Conservation (phyloP, 2,888 invertebrate species). For the Frankliniella intonsa region DNA sequence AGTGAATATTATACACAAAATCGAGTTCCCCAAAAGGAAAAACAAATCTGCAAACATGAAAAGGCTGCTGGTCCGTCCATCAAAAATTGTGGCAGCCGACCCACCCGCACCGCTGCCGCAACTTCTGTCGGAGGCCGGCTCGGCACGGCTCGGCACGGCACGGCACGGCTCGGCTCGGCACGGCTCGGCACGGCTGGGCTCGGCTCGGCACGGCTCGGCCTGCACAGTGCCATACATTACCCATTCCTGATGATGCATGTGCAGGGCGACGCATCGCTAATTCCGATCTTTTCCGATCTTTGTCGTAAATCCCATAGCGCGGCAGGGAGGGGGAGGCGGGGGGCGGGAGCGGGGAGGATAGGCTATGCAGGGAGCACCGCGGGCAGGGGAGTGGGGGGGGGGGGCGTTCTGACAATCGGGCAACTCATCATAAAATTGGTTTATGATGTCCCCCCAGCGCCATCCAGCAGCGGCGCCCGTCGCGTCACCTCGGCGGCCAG, state of each 20-base stretch:
- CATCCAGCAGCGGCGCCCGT: neutral
- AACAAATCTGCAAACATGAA: too few species aligned
- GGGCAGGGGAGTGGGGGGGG: neutral
- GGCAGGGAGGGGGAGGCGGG: neutral
- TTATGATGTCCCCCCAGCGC: neutral
- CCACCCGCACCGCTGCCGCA: too few species aligned
- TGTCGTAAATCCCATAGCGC: neutral
- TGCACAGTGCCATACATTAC: neutral
- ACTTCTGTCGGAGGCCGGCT: too few species aligned
- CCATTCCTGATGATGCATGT: slow-evolving; percentile 9
- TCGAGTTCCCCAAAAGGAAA: too few species aligned
- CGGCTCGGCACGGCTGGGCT: neutral
- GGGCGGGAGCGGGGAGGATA: neutral
- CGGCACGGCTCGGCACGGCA: neutral
- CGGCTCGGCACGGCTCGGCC: neutral
- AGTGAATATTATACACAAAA: too few species aligned
- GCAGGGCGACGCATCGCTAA: slow-evolving; percentile 12
- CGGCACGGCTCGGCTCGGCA: neutral
- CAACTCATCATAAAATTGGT: slow-evolving; percentile 20
- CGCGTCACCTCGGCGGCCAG: neutral
- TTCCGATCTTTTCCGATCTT: slow-evolving; percentile 25
- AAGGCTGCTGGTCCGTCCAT: too few species aligned
- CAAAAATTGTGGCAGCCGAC: too few species aligned
- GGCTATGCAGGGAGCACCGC: neutral
- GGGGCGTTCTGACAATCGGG: slow-evolving; percentile 8